Conservation (phyloP, 2,888 invertebrate species). For the Andricus quercusramuli region DNA sequence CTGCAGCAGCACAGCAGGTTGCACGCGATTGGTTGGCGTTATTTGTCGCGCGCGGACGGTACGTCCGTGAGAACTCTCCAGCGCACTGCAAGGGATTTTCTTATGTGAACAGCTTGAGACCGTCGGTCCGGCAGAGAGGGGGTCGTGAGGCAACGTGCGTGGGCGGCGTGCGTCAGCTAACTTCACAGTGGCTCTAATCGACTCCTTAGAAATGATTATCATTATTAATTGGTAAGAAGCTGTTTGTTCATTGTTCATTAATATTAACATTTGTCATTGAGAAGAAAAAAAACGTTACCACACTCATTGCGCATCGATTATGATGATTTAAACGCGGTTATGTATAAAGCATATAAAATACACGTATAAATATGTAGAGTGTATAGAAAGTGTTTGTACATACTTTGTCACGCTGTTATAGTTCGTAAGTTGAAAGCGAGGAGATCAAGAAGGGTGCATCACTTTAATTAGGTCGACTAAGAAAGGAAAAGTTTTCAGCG, state of each 20-base stretch:
- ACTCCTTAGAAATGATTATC: background rate
- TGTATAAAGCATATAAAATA: conserved; percentile 45
- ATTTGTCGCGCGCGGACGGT: too few relatives aligned
- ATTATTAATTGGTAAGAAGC: conserved; percentile 19
- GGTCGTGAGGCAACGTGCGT: too few relatives aligned
- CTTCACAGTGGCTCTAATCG: too few relatives aligned
- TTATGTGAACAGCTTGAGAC: too few relatives aligned
- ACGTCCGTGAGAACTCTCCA: too few relatives aligned
- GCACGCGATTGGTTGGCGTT: too few relatives aligned
- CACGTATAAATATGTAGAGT: conserved; percentile 44
- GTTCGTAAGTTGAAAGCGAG: conserved; percentile 15
- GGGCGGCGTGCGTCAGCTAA: too few relatives aligned
- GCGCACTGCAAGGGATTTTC: too few relatives aligned
- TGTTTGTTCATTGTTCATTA: conserved; percentile 18
- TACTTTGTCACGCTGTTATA: conserved; percentile 46
- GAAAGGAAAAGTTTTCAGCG: background rate
- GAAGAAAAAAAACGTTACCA: conserved; percentile 24
- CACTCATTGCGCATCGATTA: conserved; percentile 26
- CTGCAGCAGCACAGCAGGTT: too few relatives aligned
- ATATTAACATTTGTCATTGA: conserved; percentile 38
- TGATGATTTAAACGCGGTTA: conserved; percentile 31
- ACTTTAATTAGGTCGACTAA: conserved; percentile 20
- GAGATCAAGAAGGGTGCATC: conserved; percentile 17
- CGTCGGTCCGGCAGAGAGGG: too few relatives aligned
- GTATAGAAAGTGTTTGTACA: conserved; percentile 50